These are phyloP conservation scores for Salminus brasiliensis DNA, from an alignment of 2,113 vertebrate species.

Conservation along the genomic window DNA sequence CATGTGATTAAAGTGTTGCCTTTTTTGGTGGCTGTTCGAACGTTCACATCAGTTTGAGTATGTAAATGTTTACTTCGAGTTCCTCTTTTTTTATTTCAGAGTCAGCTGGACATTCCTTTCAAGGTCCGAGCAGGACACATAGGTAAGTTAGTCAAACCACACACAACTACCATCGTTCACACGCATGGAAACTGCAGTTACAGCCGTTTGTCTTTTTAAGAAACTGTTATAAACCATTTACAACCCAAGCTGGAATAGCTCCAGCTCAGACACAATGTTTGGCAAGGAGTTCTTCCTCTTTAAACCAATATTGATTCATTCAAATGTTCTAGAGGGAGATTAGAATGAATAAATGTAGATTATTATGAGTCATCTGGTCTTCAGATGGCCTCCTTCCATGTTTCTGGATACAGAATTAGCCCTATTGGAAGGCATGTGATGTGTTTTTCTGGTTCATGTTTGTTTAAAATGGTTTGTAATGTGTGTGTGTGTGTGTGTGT, in stretches of 20 bases:
- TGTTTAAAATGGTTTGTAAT: not conserved
- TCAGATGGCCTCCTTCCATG: not conserved
- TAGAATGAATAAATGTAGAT: not conserved
- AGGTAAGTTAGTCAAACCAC: constrained; percentile 75
- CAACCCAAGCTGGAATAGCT: not conserved
- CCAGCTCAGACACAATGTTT: not conserved
- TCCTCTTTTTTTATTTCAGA: constrained; percentile 74
- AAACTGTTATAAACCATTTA: not conserved
- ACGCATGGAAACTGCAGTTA: not conserved
- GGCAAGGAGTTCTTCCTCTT: not conserved
- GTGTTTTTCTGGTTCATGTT: not conserved
- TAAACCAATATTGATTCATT: not conserved
- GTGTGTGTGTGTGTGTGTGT: constrained; percentile 20
- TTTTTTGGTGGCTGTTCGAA: not conserved
- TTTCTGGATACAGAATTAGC: not conserved
- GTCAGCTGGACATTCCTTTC: constrained; percentile 95
- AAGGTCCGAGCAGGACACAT: constrained; percentile 96
- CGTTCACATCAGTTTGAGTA: not conserved
- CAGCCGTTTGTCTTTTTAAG: not conserved
- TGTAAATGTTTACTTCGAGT: constrained; percentile 6
- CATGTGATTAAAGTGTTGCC: not conserved
- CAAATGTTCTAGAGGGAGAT: not conserved
- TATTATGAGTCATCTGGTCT: not conserved
- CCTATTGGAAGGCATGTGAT: not conserved
- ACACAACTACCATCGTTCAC: too few species aligned